Conservation (phyloP, 2,113 vertebrate genomes). For the Datnioides undecimradiatus region DNA sequence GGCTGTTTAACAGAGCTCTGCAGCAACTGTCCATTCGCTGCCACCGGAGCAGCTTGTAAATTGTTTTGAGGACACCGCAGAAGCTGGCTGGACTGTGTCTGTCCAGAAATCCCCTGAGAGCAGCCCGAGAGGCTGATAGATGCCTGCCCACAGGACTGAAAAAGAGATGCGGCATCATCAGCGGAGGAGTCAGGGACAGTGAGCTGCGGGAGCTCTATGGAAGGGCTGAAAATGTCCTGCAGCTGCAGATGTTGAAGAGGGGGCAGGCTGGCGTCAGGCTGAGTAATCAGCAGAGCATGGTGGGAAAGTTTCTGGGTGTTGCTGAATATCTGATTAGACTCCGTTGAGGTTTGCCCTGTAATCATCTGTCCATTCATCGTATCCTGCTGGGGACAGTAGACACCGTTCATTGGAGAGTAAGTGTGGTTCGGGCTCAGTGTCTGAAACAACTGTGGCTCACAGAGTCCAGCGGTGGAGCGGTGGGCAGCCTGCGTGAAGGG, state of each 20-base stretch:
- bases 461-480: not conserved
- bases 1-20: constrained; percentile 22
- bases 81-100: constrained; percentile 5
- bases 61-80: constrained; percentile 30
- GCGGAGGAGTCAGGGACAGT: constrained; percentile 28
- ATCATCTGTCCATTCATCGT: not conserved
- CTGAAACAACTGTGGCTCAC: constrained; percentile 37
- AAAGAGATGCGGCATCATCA: not conserved
- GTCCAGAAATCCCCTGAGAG: constrained; percentile 6
- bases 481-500: not conserved
- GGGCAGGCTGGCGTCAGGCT: constrained; percentile 6
- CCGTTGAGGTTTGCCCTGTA: not conserved
- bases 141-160: constrained; percentile 48
- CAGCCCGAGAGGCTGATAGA: not conserved
- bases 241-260: constrained; percentile 71
- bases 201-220: constrained; percentile 65
- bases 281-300: not conserved
- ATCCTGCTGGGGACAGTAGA: constrained; percentile 14
- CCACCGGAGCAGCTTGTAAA: constrained; percentile 3
- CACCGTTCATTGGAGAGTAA: constrained; percentile 29
- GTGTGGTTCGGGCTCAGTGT: rapidly evolving
- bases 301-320: constrained; percentile 44
- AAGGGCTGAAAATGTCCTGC: constrained; percentile 69
- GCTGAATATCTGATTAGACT: not conserved
- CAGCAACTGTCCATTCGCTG: constrained; percentile 29